Base-by-base conservation (phyloP, 2,888 invertebrate species). In the Caenorhabditis wallacei region DNA sequence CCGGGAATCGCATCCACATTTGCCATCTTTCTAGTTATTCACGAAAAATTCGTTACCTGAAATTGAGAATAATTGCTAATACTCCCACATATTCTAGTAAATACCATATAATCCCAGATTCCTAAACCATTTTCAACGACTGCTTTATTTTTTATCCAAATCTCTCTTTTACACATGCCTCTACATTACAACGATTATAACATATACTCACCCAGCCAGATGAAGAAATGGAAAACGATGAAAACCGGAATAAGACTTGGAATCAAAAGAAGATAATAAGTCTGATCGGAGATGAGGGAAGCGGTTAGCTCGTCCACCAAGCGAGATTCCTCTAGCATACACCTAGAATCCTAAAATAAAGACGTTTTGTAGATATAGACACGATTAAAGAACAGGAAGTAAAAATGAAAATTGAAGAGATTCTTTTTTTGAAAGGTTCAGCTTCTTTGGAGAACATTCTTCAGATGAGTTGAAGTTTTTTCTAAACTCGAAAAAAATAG, bases 11-110 rank as follows among this genome's bases (percentile, higher is more conserved):
- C 86, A 2, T 80, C 85, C 24, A 87, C 68, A 48, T 88, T 84
- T 16, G 88, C 84, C 88, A 87, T 88, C 70, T 71, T 70, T 80
- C 30, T 46, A 88, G 79, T 88, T 88, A 70, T 88, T 88, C 18
- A 88, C 84, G 71, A 88, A 88, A 72, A 87, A 87, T 70, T 88
- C 88, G 85, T 86, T 83, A 5, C 87, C 86, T 86, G 59, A 75
- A 69, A 18, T 61, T 8, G 43, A 16, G 13, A 13, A 43, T 43
- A 37, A 37, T 4, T 4, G 37, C 4, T 37, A n/a, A n/a, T n/a
- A n/a, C n/a, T n/a, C n/a, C n/a, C n/a, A n/a, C n/a, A n/a, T n/a
- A n/a, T n/a, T n/a, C n/a, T n/a, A n/a, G n/a, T n/a, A n/a, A n/a
- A n/a, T n/a, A n/a, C n/a, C n/a, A n/a, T n/a, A n/a, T n/a, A n/a